phyloP scores from a whole-genome alignment of 2,797 vertebrate species.

The Pantherophis vulpinus region DNA sequence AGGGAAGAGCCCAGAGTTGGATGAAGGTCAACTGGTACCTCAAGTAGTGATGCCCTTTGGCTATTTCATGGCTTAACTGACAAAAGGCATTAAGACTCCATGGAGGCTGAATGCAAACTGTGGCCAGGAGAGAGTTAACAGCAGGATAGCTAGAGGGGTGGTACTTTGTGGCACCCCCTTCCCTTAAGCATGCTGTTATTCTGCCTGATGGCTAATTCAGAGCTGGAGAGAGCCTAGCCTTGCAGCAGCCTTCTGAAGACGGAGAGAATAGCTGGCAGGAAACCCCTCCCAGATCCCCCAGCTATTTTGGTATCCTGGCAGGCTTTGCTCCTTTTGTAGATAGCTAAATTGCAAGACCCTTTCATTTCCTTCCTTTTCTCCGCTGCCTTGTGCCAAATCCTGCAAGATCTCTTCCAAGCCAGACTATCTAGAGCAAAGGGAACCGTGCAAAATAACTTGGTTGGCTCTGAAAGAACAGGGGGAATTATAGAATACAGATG shows the following conservation, averaged over 20 bases:
- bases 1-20: not conserved
- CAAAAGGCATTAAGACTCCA: not conserved
- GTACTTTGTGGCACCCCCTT: not conserved
- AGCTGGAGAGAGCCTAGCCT: not conserved
- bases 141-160: not conserved
- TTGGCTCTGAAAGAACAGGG: not conserved
- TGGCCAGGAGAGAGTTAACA: not conserved
- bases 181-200: not conserved
- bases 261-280: not conserved
- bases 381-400: not conserved
- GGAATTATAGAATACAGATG: not conserved
- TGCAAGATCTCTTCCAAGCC: not conserved
- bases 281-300: not conserved
- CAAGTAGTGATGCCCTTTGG: not conserved
- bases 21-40: not conserved
- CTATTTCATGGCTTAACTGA: not conserved
- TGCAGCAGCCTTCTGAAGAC: not conserved
- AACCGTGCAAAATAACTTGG: not conserved
- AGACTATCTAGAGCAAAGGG: not conserved
- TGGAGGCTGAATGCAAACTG: not conserved
- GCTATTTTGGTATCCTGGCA: conserved; percentile 13
- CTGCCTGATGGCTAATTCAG: not conserved
- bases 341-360: not conserved
- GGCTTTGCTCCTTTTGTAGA: not conserved
- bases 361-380: not conserved